Conservation (phyloP, 2,113 vertebrate species). For the Megaptera novaeangliae region DNA sequence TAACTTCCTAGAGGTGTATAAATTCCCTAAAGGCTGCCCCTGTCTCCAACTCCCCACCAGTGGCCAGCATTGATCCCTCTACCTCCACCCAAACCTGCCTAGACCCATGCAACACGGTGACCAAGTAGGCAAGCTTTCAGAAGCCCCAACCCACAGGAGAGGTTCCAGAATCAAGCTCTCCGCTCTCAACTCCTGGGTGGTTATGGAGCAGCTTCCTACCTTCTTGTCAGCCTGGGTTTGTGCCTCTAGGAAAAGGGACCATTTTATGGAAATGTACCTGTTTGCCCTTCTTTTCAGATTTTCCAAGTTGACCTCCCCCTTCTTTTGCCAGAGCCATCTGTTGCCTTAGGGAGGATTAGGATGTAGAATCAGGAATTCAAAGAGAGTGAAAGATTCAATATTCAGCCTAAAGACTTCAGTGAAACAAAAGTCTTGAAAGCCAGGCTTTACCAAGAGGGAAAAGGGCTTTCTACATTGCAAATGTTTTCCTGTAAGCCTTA, state of each 20-base stretch:
- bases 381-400: neutral
- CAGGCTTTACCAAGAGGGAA: neutral
- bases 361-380: neutral
- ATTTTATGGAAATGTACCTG: neutral
- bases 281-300: neutral
- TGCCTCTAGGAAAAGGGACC: neutral
- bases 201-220: neutral
- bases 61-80: neutral
- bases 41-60: neutral
- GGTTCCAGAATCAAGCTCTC: neutral
- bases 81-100: neutral
- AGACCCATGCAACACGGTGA: neutral
- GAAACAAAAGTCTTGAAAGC: constrained; percentile 1
- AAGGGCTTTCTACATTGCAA: neutral
- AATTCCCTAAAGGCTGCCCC: neutral
- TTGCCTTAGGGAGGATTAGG: neutral
- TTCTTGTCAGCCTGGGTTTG: neutral
- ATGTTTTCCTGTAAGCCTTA: neutral
- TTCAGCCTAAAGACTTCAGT: neutral
- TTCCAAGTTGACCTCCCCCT: neutral
- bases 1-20: neutral
- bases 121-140: neutral
- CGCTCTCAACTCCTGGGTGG: neutral
- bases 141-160: neutral
- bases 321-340: constrained; percentile 10